Evolutionary conservation across 2,113 vertebrate species (phyloP), one percentile per base, ranked within the genome.

Genomic region (Bujurquina vittata): DNA sequence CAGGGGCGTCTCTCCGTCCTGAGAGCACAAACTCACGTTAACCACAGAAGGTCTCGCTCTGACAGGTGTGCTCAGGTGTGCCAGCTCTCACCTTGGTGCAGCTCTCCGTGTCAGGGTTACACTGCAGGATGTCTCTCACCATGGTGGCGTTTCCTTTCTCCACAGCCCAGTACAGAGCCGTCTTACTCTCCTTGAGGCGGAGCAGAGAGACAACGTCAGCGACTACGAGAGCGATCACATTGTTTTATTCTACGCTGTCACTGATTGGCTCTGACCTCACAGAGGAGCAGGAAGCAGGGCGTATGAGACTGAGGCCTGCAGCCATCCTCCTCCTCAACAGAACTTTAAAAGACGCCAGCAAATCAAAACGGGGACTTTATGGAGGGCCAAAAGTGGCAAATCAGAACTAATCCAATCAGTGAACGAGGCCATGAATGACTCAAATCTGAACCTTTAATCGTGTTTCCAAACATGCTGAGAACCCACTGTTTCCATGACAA

Each of bases 91-190:
- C 98, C 97, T 99, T 99, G 15, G 98, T 99, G 94, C 96, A 97
- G 62, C 96, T 97, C 93, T 99, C 98, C 0, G 98, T 99, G 87
- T 99, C 98, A 0, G 98, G 98, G 85, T 97, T 99, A 90, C 98
- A 99, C 75, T 99, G 97, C 79, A 99, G 93, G 91, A 99, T 99
- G 91, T 99, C 98, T 63, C 98, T 95, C 81, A 99, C 98, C 97
- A 99, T 98, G 20, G 97, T 96, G 52, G 98, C 97, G 78, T 99
- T 99, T 80, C 98, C 98, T 83, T 99, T 99, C 91, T 99, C 98
- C 85, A 99, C 98, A 1, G 98, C 98, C 98, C 98, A 99, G 73
- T 99, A 99, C 43, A 99, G 93, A 54, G 98, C 98, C 7, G 98
- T 99, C 85, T 99, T 99, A 83, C 95, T 99, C 91, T 99, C 98